phyloP scores from a whole-genome alignment of 2,888 invertebrate genomes.

The Cheiracanthium punctorium region DNA sequence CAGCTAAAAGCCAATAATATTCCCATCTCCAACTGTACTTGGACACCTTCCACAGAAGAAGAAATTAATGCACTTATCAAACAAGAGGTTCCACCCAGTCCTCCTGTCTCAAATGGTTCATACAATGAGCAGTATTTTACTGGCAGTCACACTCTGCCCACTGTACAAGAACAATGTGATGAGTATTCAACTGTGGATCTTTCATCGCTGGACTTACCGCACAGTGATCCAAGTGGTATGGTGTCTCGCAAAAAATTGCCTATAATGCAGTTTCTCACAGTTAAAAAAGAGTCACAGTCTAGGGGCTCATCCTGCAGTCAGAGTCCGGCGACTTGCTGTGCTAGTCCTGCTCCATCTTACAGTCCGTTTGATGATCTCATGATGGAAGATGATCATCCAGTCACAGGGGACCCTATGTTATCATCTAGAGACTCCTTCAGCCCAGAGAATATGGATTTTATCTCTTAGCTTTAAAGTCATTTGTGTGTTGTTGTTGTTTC shows the following conservation, averaged over 20 bases:
- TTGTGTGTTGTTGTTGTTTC: too few species aligned
- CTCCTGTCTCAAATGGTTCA: slow-evolving; percentile 7
- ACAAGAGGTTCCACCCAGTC: slow-evolving; percentile 18
- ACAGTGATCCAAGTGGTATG: slow-evolving; percentile 6
- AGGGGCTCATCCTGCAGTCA: slow-evolving; percentile 46
- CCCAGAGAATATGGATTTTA: slow-evolving; percentile 62
- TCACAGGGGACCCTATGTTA: slow-evolving; percentile 61
- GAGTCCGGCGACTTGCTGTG: slow-evolving; percentile 25
- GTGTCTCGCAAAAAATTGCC: slow-evolving; percentile 30
- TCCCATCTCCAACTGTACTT: slow-evolving; percentile 35
- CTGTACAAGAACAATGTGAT: slow-evolving; percentile 12
- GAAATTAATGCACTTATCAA: slow-evolving; percentile 56
- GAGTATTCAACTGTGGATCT: not conserved
- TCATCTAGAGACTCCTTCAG: slow-evolving; percentile 49
- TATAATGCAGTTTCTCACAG: slow-evolving; percentile 49
- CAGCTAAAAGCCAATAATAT: slow-evolving; percentile 43
- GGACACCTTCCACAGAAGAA: slow-evolving; percentile 40
- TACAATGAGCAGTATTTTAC: slow-evolving; percentile 26
- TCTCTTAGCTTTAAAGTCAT: slow-evolving; percentile 28
- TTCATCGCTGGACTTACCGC: slow-evolving; percentile 5
- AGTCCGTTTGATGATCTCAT: slow-evolving; percentile 47
- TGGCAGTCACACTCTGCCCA: not conserved
- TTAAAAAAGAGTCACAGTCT: slow-evolving; percentile 34
- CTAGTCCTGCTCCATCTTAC: slow-evolving; percentile 25
- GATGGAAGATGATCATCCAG: slow-evolving; percentile 65